Base-by-base conservation (phyloP, 2,113 vertebrate genomes). In the Cyrtonyx montezumae region DNA sequence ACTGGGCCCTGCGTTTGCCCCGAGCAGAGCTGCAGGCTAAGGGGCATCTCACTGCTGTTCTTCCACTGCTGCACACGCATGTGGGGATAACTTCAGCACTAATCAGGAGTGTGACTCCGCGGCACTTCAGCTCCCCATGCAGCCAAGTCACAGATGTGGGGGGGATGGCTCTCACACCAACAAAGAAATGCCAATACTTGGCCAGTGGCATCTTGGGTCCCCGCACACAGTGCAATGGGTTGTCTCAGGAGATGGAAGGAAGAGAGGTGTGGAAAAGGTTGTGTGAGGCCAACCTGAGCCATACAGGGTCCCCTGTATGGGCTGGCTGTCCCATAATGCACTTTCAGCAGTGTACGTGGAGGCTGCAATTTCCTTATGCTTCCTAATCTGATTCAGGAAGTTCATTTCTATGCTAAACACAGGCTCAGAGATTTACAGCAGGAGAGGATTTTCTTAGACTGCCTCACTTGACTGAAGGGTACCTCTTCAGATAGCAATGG, bases 401-500 rank as follows among this genome's bases (percentile, higher is more conserved):
- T 78, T 90, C 0, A 78, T 91, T 93, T 85, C 79, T 49, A 12
- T 74, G 71, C 79, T 90, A 91, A 89, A 70, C 42, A 77, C 36
- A 68, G 68, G 51, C 82, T 80, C 49, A 74, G 82, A 77, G 30
- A 28, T 71, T 78, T 76, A 66, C 56, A 78, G 61, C 37, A 80
- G 79, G 69, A 90, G 22, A 66, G 61, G 76, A 71, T 94, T 80
- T 96, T 75, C 65, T 62, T 79, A 45, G 59, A 46, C 68, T 59
- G 74, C 58, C 45, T 58, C 36, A 37, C 84, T 82, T 76, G 83
- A 81, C 40, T 84, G 80, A 93, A 88, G 77, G 51, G 48, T 30
- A 78, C n/a, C 40, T 92, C 87, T 93, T 94, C 68, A 88, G 76
- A 88, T 77, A 83, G 26, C 85, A 85, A 87, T 28, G 63, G 63